phyloP scores from a whole-genome alignment of 2,888 invertebrate genomes.

The Melikaiella ostensackeni region DNA sequence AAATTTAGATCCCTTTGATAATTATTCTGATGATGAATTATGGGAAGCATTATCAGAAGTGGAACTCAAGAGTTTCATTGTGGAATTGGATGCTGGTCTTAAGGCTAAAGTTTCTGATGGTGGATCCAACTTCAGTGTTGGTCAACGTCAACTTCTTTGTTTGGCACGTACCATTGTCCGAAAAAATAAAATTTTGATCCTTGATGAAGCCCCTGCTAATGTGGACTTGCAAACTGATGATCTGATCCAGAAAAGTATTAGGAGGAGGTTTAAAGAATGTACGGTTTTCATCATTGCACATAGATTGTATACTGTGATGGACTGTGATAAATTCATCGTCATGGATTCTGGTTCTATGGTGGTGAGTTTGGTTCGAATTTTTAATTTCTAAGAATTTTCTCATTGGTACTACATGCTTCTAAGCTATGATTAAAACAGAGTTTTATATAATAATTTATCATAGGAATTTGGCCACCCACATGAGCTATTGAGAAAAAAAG shows the following conservation, averaged over 20 bases:
- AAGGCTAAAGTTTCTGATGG: conserved; percentile 87
- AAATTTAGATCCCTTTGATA: conserved; percentile 85
- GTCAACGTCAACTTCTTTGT: conserved; percentile 92
- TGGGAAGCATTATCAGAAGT: conserved; percentile 82
- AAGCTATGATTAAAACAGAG: not conserved
- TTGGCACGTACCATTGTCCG: conserved; percentile 86
- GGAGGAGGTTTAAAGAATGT: conserved; percentile 79
- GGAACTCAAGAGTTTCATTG: conserved; percentile 84
- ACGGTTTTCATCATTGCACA: conserved; percentile 82
- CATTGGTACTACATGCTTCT: not conserved
- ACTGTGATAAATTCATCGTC: conserved; percentile 80
- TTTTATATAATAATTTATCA: conserved; percentile 25
- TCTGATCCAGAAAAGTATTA: conserved; percentile 79
- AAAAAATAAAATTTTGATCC: conserved; percentile 49
- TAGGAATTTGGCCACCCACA: conserved; percentile 88
- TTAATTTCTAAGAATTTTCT: too few species aligned
- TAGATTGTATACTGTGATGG: conserved; percentile 82
- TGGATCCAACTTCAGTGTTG: conserved; percentile 90
- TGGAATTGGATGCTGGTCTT: conserved; percentile 79
- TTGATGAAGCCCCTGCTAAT: conserved; percentile 93
- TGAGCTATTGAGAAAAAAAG: conserved; percentile 80
- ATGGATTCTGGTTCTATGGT: conserved; percentile 79
- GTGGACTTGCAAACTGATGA: conserved; percentile 86
- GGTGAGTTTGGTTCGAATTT: conserved; percentile 60
- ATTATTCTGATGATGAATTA: conserved; percentile 77